Percentiles rank a stretch among this genome's conserved stretches.
These are phyloP conservation scores for Microdon myrmicae DNA, from an alignment of 2,888 invertebrate genomes.

Conservation along the genomic window DNA sequence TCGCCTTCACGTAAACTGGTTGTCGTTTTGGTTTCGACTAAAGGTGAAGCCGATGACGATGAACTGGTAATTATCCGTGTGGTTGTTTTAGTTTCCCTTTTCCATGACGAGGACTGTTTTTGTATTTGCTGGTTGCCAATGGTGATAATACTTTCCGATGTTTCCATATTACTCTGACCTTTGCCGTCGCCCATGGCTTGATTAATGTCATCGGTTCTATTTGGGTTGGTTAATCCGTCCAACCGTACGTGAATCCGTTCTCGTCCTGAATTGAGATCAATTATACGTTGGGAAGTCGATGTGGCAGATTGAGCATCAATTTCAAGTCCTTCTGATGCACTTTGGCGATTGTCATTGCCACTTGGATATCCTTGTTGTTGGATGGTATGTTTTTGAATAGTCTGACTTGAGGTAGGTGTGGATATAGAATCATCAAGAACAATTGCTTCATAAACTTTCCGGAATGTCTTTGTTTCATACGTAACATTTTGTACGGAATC, in stretches of 20 bases:
- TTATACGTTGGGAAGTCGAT: conserved; percentile 59
- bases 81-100: conserved; percentile 59
- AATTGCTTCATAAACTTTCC: conserved; percentile 67
- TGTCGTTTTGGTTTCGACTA: conserved; percentile 39
- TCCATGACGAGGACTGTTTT: conserved; percentile 47
- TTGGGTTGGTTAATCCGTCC: conserved; percentile 53
- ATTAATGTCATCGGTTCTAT: conserved; percentile 54
- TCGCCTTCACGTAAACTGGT: conserved; percentile 40
- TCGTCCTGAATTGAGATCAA: conserved; percentile 63
- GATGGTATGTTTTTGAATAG: conserved; percentile 57
- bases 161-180: conserved; percentile 50
- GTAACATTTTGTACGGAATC: conserved; percentile 10
- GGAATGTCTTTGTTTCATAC: conserved; percentile 56
- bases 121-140: conserved; percentile 51
- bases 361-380: conserved; percentile 36
- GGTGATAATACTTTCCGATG: conserved; percentile 48
- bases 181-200: conserved; percentile 56
- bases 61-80: conserved; percentile 53
- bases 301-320: conserved; percentile 29
- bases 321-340: conserved; percentile 17
- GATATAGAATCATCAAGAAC: conserved; percentile 55
- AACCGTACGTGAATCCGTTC: conserved; percentile 61
- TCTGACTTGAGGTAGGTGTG: conserved; percentile 62
- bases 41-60: conserved; percentile 39
- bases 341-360: conserved; percentile 24